These are phyloP conservation scores for Montipora sp. DNA, from an alignment of 64 coral and sea anemone genomes.

Conservation along the genomic window DNA sequence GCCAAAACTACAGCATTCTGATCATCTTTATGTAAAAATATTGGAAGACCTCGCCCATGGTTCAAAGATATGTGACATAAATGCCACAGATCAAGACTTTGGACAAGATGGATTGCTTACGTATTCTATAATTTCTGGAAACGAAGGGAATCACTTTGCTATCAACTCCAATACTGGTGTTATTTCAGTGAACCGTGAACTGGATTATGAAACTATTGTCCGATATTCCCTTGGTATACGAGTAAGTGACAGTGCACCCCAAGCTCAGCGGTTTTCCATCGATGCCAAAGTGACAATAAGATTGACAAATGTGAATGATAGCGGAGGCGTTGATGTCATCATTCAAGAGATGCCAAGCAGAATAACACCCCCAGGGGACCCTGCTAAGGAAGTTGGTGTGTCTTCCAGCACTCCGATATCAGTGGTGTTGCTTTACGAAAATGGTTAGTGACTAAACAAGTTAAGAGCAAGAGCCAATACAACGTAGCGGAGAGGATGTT, in stretches of 20 bases:
- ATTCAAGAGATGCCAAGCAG: neutral
- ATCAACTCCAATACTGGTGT: conserved; percentile 68
- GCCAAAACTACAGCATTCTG: conserved; percentile 50
- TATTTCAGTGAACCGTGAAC: conserved; percentile 40
- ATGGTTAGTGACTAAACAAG: neutral
- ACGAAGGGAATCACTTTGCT: conserved; percentile 48
- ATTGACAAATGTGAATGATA: conserved; percentile 63
- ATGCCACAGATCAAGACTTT: conserved; percentile 77
- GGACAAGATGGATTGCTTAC: conserved; percentile 61
- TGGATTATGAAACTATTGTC: conserved; percentile 54
- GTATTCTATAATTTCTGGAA: conserved; percentile 58
- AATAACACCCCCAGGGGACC: conserved; percentile 51
- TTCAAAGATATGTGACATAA: conserved; percentile 31
- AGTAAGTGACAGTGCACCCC: conserved; percentile 45
- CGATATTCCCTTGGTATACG: conserved; percentile 54
- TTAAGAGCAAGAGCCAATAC: too few species aligned
- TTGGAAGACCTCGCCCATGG: conserved; percentile 36
- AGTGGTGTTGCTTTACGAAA: conserved; percentile 58
- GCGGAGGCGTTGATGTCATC: conserved; percentile 55
- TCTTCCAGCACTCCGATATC: conserved; percentile 17
- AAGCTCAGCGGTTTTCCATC: conserved; percentile 8
- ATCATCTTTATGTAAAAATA: conserved; percentile 52
- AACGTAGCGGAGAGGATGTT: too few species aligned
- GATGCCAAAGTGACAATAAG: conserved; percentile 66
- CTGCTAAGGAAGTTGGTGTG: conserved; percentile 49